phyloP scores from a whole-genome alignment of 2,888 invertebrate genomes.

The Labia minor region DNA sequence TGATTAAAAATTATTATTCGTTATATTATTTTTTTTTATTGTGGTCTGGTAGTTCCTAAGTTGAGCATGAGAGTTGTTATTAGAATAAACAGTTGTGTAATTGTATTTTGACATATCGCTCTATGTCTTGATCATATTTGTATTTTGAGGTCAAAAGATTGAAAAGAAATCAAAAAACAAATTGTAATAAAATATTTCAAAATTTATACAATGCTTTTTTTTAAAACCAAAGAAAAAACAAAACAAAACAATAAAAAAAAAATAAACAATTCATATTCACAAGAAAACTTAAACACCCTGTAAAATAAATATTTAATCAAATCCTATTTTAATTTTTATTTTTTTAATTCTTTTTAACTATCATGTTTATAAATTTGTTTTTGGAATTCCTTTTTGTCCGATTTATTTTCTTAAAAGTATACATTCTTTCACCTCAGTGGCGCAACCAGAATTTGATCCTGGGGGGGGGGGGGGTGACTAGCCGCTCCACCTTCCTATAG shows the following conservation, averaged over 20 bases:
- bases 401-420: no score
- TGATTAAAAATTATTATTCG: neutral
- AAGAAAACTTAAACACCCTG: neutral
- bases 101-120: constrained; percentile 9
- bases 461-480: no score
- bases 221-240: neutral
- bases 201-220: neutral
- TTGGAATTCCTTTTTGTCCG: no score
- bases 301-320: neutral
- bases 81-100: constrained; percentile 7
- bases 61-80: constrained; percentile 13
- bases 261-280: neutral
- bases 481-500: no score
- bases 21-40: neutral
- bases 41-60: constrained; percentile 13
- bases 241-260: neutral
- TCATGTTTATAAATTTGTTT: no score
- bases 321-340: no score
- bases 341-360: no score
- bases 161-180: constrained; percentile 1
- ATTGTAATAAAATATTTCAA: neutral
- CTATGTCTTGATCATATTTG: constrained; percentile 13
- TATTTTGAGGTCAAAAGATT: constrained; percentile 13
- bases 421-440: no score
- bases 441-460: no score